Evolutionary conservation across 2,113 vertebrate genomes (phyloP), one percentile per base, ranked within the genome.

Genomic region (Pogona vitticeps): DNA sequence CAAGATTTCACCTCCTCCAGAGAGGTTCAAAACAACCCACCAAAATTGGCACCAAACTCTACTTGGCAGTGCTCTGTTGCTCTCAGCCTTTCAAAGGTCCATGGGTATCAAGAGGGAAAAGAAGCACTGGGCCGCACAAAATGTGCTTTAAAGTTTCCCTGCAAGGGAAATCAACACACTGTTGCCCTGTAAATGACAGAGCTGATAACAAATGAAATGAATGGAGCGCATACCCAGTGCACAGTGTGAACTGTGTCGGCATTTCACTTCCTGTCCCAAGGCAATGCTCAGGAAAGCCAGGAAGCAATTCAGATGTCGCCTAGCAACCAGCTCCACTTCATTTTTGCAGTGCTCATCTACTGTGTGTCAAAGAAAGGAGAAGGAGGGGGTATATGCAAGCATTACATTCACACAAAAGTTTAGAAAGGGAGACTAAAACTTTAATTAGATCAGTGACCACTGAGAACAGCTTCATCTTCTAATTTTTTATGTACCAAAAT

Each of bases 401-500:
- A 70, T 70, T 12, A 4, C 31, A 70, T 70, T 70, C 67, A 33
- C 13, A 14, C 13, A 23, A 59, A 59, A 10, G n/a, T 33, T n/a
- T 78, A 33, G n/a, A 77, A 20, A 77, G 26, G 31, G 28, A n/a
- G 52, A 58, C 18, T 56, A 33, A 87, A 82, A 86, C 52, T 82
- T 88, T 90, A 89, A 94, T 88, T 85, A 93, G 77, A 61, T 72
- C 90, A 91, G 84, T 42, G 68, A 91, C 52, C 88, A 82, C 20
- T 89, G 90, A 91, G 85, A 56, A 89, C 38, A 77, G 80, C 84
- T 84, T 88, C n/a, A 68, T 13, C 80, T n/a, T 88, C 81, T 91
- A 72, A 70, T 6, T 14, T 84, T 88, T 80, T 88, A 77, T n/a
- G n/a, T n/a, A n/a, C n/a, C n/a, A n/a, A n/a, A n/a, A n/a, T n/a